Evolutionary conservation across 2,113 vertebrate species (phyloP), one percentile per base, ranked within the genome.

Genomic region (Arizona elegans): DNA sequence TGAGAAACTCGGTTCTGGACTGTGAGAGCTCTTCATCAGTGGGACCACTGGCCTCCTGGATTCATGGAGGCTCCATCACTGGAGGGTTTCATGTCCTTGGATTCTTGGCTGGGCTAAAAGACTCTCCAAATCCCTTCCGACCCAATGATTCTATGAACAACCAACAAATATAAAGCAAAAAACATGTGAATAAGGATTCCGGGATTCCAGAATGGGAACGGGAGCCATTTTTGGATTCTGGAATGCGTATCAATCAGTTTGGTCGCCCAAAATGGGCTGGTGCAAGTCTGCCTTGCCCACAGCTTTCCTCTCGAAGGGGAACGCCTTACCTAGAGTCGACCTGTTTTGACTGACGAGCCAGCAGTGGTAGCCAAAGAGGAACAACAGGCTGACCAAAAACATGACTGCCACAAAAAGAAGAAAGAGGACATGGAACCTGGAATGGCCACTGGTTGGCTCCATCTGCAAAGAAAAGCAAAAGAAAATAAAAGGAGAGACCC

Each of bases 381-480:
- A 99, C 98, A 99, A 98, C 92, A 99, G 98, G 98, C 99, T 99
- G 52, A 99, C 98, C 29, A 99, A 99, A 97, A 99, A 99, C 99
- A 99, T 99, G 97, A 99, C 97, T 0, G 99, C 98, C 97, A 99
- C 98, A 93, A 99, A 99, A 96, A 99, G 98, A 75, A 99, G 98
- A 96, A 99, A 99, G 93, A 99, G 98, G 89, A 99, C 97, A 5
- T 99, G 99, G 96, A 99, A 99, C 97, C 99, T 99, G 94, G 99
- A 99, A 1, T 97, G 98, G 10, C 97, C 98, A 47, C 98, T 99
- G 53, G 98, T 97, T 93, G 99, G 97, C 21, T 98, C 91, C 1
- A 2, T 21, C 91, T 92, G 91, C 11, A n/a, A 54, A 91, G 55
- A 6, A 38, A 87, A 65, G 29, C 19, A 9, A 24, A 6, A 56